Percentiles rank a stretch among this genome's conserved stretches.
Evolutionary conservation across 2,113 vertebrate species (phyloP).

Genomic region (Pterocles orientalis): DNA sequence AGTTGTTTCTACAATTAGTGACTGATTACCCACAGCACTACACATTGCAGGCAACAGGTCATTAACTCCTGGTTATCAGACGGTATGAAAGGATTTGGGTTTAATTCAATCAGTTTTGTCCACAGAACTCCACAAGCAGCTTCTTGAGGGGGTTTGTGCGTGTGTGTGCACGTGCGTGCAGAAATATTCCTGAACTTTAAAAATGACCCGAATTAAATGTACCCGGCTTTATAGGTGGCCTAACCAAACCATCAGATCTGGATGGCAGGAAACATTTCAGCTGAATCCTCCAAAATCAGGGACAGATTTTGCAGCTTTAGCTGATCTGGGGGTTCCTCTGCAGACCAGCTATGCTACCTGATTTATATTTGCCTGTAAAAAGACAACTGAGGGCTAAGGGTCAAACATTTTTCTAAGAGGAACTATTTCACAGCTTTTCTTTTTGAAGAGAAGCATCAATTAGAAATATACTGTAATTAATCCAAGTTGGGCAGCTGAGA

Average conservation of each 20-base stretch:
- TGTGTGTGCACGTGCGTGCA: rapidly evolving
- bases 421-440: background rate
- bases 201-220: background rate
- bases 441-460: background rate
- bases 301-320: background rate
- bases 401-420: background rate
- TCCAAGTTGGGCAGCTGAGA: background rate
- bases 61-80: slow-evolving; percentile 57
- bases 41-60: slow-evolving; percentile 53
- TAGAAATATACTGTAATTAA: background rate
- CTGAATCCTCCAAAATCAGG: background rate
- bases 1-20: slow-evolving; percentile 75
- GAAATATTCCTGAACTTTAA: background rate
- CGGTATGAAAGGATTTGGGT: background rate
- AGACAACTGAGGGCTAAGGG: background rate
- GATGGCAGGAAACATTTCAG: background rate
- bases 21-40: slow-evolving; percentile 74
- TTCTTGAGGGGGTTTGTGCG: background rate
- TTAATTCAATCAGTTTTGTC: slow-evolving; percentile 33
- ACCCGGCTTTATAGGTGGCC: background rate
- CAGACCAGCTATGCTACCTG: background rate
- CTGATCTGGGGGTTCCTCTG: background rate
- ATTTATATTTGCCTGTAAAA: background rate
- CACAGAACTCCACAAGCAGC: background rate
- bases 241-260: background rate